phyloP scores from a whole-genome alignment of 2,888 invertebrate genomes.

The Melipona beecheii region DNA sequence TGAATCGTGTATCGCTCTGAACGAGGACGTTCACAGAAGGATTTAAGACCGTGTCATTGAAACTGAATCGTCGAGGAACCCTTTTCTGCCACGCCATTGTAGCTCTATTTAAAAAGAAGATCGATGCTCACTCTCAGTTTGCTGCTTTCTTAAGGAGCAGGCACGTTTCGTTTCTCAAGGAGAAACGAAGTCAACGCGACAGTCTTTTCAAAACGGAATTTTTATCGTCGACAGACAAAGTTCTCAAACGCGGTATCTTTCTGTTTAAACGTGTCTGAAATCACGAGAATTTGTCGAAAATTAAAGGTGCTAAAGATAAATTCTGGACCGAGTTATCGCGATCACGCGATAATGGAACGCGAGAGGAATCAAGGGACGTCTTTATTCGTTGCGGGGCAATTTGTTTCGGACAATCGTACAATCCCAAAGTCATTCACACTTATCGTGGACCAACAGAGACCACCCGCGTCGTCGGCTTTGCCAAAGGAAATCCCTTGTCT shows the following conservation, averaged over 20 bases:
- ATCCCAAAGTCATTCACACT: conserved; percentile 71
- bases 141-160: not conserved
- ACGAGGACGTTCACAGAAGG: conserved; percentile 10
- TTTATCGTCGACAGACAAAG: not conserved
- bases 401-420: conserved; percentile 49
- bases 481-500: conserved; percentile 67
- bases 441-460: conserved; percentile 58
- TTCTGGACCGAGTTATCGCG: conserved; percentile 5
- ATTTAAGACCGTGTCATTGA: conserved; percentile 43
- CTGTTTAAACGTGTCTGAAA: not conserved
- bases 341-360: conserved; percentile 22
- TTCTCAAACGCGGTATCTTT: too few species aligned
- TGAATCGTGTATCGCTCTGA: not conserved
- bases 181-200: not conserved
- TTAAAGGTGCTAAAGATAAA: not conserved
- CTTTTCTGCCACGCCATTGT: conserved; percentile 38
- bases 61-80: conserved; percentile 39
- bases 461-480: conserved; percentile 72
- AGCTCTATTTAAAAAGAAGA: conserved; percentile 53
- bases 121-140: conserved; percentile 55
- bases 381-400: conserved; percentile 32
- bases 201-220: not conserved
- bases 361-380: conserved; percentile 20
- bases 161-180: not conserved
- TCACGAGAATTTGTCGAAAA: not conserved